A percentile compares a stretch with the other conserved stretches of the same genome.
phyloP scores from a whole-genome alignment of 2,888 invertebrate genomes.

The Campaea margaritaria region DNA sequence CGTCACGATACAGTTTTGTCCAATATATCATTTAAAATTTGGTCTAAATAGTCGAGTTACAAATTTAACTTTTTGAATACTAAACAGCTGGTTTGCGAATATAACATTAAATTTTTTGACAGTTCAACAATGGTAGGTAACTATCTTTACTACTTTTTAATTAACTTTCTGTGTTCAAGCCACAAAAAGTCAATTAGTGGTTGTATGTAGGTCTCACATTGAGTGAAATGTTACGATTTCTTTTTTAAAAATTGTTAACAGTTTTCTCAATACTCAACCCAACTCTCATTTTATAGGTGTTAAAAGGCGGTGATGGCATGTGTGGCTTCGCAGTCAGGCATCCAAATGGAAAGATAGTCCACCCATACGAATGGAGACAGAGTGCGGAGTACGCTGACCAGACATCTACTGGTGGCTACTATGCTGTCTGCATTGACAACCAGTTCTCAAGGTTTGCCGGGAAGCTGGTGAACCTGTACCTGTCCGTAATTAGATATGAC shows the following conservation, averaged over 20 bases:
- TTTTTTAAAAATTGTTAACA: neutral
- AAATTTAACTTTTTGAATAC: constrained; percentile 8
- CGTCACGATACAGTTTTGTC: constrained; percentile 3
- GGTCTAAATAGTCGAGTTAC: constrained; percentile 2
- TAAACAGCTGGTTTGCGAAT: constrained; percentile 16
- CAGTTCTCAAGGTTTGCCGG: constrained; percentile 96
- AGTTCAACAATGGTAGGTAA: neutral
- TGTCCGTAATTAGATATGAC: constrained; percentile 96
- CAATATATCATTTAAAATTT: constrained; percentile 9
- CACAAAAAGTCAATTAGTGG: too few species aligned
- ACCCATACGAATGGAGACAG: constrained; percentile 96
- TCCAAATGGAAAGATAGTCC: constrained; percentile 93
- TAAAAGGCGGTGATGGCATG: constrained; percentile 97
- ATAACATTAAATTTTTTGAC: constrained; percentile 5
- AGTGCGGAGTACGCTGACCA: constrained; percentile 95
- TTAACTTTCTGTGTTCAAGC: too few species aligned
- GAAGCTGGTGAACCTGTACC: constrained; percentile 94
- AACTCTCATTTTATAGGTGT: constrained; percentile 85
- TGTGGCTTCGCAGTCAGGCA: constrained; percentile 96
- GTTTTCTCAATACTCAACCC: neutral
- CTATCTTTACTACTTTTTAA: too few species aligned
- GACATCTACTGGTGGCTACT: constrained; percentile 92
- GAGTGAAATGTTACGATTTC: too few species aligned
- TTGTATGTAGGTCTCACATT: too few species aligned
- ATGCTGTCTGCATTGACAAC: constrained; percentile 96